Evolutionary conservation across 2,797 vertebrate genomes (phyloP), one percentile per base, ranked within the genome.

Genomic region (Enteromius argenteus): DNA sequence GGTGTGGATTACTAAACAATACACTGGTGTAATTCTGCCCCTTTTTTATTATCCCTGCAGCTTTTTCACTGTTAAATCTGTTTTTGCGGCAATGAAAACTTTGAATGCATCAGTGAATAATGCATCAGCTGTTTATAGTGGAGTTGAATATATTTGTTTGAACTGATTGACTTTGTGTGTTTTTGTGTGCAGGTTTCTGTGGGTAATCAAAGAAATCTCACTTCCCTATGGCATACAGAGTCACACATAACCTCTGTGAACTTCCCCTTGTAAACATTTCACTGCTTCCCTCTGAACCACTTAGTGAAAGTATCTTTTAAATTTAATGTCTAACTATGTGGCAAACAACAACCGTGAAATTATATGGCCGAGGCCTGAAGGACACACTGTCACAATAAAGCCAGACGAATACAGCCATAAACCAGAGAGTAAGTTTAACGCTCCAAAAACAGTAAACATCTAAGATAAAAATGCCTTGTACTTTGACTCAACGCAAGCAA

Each of bases 201-300:
- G 68, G 5, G n/a, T 4, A 14, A 72, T 86, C 73, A 69, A 74
- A 80, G 85, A 90, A 89, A 90, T 92, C 90, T 81, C 87, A 87
- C 83, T 87, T 77, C 82, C 87, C 77, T 90, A 83, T 83, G 90
- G 88, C 88, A 90, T 87, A 91, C 84, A 84, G 88, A 88, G 75
- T 88, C 85, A 90, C 80, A 81, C 87, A 93, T 89, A 79, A 87
- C 79, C 79, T 90, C 89, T 83, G 88, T 88, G 92, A 91, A 91
- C 86, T 88, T 85, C 88, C 72, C 90, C 90, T 90, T 89, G 90
- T 93, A 92, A 93, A 94, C 89, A 91, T 90, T 92, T 91, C 86
- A 92, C 71, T 80, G 83, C 89, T 88, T 88, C 76, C 90, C 85
- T 74, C 71, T 82, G 76, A 90, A 87, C 79, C 85, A 81, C 85